Percentiles rank a stretch among this genome's conserved stretches.
Conservation (phyloP, 1,140 invertebrate species). For the Drosophila nikananu region DNA sequence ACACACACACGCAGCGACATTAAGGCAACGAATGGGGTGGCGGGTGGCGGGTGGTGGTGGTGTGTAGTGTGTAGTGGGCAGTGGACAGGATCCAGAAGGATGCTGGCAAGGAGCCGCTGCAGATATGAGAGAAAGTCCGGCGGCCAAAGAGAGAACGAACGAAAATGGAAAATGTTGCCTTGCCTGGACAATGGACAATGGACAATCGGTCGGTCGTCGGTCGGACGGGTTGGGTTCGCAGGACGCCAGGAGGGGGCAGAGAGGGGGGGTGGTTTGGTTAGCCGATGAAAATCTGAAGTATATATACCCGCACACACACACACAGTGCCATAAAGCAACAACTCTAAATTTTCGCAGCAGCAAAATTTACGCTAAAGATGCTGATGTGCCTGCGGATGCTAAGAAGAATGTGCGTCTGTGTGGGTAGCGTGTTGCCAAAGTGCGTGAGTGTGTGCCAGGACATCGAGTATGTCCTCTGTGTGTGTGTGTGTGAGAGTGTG, state of each 20-base stretch:
- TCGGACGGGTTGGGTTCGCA: constrained; percentile 41
- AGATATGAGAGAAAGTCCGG: constrained; percentile 79
- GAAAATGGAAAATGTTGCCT: constrained; percentile 82
- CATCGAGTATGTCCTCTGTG: constrained; percentile 10
- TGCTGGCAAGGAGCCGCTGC: constrained; percentile 74
- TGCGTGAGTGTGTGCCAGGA: constrained; percentile 23
- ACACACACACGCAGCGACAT: constrained; percentile 66
- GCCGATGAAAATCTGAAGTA: constrained; percentile 78
- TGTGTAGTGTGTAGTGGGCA: constrained; percentile 50
- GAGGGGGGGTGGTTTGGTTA: constrained; percentile 14
- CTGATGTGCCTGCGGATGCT: constrained; percentile 62
- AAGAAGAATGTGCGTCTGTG: constrained; percentile 54
- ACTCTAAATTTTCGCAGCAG: constrained; percentile 80
- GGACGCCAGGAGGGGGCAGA: constrained; percentile 1
- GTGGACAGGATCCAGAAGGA: constrained; percentile 58
- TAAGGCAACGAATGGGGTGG: constrained; percentile 40
- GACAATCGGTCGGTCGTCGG: constrained; percentile 37
- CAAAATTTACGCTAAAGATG: constrained; percentile 79
- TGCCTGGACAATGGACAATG: constrained; percentile 73
- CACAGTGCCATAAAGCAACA: constrained; percentile 67
- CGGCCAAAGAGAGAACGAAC: constrained; percentile 60
- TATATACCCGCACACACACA: constrained; percentile 46
- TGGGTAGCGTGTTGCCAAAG: constrained; percentile 25
- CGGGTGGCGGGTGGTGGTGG: not conserved
- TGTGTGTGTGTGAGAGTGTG: constrained; percentile 20